Base-by-base conservation (phyloP, 1,140 invertebrate genomes). In the Sycophaga agraensis region DNA sequence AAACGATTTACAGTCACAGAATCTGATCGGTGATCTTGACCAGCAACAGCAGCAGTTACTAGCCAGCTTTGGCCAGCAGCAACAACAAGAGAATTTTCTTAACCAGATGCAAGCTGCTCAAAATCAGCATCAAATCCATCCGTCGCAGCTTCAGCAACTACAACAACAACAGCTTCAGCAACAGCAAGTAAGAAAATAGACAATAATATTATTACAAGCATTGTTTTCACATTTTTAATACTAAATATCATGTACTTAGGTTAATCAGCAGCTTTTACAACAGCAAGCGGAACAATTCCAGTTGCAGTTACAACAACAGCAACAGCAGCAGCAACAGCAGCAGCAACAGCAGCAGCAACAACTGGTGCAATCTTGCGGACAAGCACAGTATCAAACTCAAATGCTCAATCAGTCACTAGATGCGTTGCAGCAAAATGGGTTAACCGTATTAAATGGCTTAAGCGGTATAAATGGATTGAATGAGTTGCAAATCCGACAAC, bases 251-350 rank as follows among this genome's bases (percentile, higher is more conserved):
- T 31, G 28, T 19, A 6, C 39, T 53, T 59, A 59, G 62, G 53
- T 64, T 5, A 65, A 70, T 64, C 70, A 75, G 5, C 71, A 78
- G 26, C 67, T 73, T 42, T 65, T 76, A 66, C 77, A 78, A 50
- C 53, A 70, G 21, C 76, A 78, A 65, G 21, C 72, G 9, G 74
- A 79, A 63, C 74, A 73, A 8, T 79, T 76, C 65, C 74, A 76
- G 48, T 74, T 80, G 68, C 73, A 75, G 12, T 63, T 79, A 17
- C 77, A 76, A 0, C 54, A 66, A 12, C 72, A 76, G n/a, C 73
- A 73, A 24, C 70, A 70, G 31, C 73, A 71, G 39, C 70, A 69
- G n/a, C 74, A 74, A 45, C 73, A 73, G 21, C 75, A 74, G 17
- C 75, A 74, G 26, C 70, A 70, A 16, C 70, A 70, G 2, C 71